Evolutionary conservation across 2,888 invertebrate species (phyloP), one percentile per base, ranked within the genome.

Genomic region (Schrankia costaestrigalis): DNA sequence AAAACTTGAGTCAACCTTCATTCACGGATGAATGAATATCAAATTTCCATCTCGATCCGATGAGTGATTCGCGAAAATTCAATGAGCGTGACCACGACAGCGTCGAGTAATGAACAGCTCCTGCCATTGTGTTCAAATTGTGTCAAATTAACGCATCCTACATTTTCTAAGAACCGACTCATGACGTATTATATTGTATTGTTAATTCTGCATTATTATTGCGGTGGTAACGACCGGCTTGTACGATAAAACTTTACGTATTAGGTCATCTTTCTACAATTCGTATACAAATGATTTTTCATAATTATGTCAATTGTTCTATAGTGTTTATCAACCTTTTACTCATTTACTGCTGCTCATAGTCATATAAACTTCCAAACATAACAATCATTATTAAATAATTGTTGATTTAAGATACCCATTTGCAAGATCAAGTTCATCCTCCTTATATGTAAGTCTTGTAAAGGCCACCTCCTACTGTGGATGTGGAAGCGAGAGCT

Each of bases 401-500:
- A 5, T 19, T 19, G 19, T 2, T 19, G 3, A 19, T 38, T 47
- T 50, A 28, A 17, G 37, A 35, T 47, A 41, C 32, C 36, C 29
- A 39, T 39, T 46, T 41, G 27, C 37, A 35, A 38, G 43, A 43
- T 44, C 41, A 43, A 42, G 45, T 44, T 43, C 32, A 46, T 43
- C 41, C 31, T 33, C 70, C 66, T 45, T 71, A 65, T 59, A 68
- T 38, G 70, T 51, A 49, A 46, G 50, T 49, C 52, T 64, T 52
- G 62, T 43, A 54, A 69, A 66, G 69, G 70, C 73, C 54, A 55
- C 62, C 62, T 60, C 55, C 60, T 59, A 43, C 54, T 42, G 56
- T 56, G 63, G 65, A 61, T 47, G 57, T 63, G 54, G 66, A 63
- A 63, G 63, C 66, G 70, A 71, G 71, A 70, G 64, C 65, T 50